Conservation (phyloP, 2,888 invertebrate genomes). For the Chymomyza procnemis region DNA sequence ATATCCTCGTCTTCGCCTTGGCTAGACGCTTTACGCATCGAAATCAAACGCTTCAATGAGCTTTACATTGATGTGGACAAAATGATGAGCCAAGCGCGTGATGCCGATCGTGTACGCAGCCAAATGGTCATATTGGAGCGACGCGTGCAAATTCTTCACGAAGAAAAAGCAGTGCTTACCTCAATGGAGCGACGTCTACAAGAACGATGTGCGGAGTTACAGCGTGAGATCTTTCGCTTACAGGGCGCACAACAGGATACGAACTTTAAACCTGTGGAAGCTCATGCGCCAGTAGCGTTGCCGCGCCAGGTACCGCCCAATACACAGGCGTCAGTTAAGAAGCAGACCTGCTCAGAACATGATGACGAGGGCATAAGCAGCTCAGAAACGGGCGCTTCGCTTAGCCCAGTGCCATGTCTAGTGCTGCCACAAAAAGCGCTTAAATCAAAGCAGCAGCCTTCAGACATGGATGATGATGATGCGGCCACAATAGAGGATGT, state of each 20-base stretch:
- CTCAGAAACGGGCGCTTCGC: slow-evolving; percentile 85
- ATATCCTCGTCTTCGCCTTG: slow-evolving; percentile 83
- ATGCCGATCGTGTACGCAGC: slow-evolving; percentile 85
- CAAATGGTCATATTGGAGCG: slow-evolving; percentile 86
- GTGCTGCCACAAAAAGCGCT: slow-evolving; percentile 74
- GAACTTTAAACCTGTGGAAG: slow-evolving; percentile 75
- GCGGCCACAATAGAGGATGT: slow-evolving; percentile 92
- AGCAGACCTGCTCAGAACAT: slow-evolving; percentile 84
- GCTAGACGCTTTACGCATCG: slow-evolving; percentile 83
- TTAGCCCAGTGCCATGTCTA: slow-evolving; percentile 84
- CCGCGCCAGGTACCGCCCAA: slow-evolving; percentile 76
- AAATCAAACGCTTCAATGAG: slow-evolving; percentile 87
- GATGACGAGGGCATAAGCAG: slow-evolving; percentile 94
- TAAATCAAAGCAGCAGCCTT: slow-evolving; percentile 25
- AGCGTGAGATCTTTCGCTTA: slow-evolving; percentile 83
- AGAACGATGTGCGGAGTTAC: slow-evolving; percentile 86
- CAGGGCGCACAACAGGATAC: slow-evolving; percentile 79
- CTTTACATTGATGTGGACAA: slow-evolving; percentile 89
- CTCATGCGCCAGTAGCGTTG: slow-evolving; percentile 73
- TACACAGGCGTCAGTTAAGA: slow-evolving; percentile 46
- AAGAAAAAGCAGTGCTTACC: slow-evolving; percentile 86
- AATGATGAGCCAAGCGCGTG: slow-evolving; percentile 84
- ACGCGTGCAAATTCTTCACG: slow-evolving; percentile 87
- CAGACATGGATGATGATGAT: slow-evolving; percentile 76
- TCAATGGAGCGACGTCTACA: slow-evolving; percentile 87